phyloP scores from a whole-genome alignment of 2,113 vertebrate species.

The Lagopus muta region DNA sequence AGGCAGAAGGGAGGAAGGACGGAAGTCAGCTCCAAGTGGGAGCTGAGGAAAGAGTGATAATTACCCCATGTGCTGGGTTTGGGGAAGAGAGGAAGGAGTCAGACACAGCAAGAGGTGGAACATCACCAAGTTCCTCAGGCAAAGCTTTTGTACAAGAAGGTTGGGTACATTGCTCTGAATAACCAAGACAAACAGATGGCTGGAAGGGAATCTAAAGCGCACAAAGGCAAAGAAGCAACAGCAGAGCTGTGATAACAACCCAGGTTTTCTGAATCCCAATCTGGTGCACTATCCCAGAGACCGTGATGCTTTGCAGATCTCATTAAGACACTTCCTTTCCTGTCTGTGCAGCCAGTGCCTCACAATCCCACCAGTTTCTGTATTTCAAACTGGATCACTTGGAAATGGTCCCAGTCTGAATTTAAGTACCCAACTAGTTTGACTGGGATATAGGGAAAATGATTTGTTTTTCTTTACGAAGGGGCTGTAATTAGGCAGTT shows the following conservation, averaged over 20 bases:
- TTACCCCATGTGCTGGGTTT: neutral
- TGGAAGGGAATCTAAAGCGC: slow-evolving; percentile 22
- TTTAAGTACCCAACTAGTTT: neutral
- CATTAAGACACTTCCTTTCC: slow-evolving; percentile 47
- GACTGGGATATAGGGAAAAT: neutral
- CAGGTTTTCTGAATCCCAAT: slow-evolving; percentile 57
- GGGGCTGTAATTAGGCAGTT: neutral
- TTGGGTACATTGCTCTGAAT: slow-evolving; percentile 42
- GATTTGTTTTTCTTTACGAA: neutral
- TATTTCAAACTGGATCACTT: neutral
- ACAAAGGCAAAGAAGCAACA: neutral
- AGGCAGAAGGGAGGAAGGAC: neutral
- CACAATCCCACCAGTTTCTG: slow-evolving; percentile 5
- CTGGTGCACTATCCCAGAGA: slow-evolving; percentile 32
- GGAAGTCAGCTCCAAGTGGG: neutral
- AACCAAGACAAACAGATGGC: slow-evolving; percentile 61
- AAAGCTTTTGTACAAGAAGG: neutral
- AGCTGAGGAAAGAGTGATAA: neutral
- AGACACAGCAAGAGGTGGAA: slow-evolving; percentile 14
- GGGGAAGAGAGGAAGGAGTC: neutral
- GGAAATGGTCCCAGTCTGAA: neutral
- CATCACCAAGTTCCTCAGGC: neutral
- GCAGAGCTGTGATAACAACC: slow-evolving; percentile 12
- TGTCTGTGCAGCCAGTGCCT: slow-evolving; percentile 13
- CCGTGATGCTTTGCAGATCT: neutral